Percentiles rank a stretch among this genome's conserved stretches.
These are phyloP conservation scores for Oligia latruncula DNA, from an alignment of 2,888 invertebrate species.

Conservation along the genomic window DNA sequence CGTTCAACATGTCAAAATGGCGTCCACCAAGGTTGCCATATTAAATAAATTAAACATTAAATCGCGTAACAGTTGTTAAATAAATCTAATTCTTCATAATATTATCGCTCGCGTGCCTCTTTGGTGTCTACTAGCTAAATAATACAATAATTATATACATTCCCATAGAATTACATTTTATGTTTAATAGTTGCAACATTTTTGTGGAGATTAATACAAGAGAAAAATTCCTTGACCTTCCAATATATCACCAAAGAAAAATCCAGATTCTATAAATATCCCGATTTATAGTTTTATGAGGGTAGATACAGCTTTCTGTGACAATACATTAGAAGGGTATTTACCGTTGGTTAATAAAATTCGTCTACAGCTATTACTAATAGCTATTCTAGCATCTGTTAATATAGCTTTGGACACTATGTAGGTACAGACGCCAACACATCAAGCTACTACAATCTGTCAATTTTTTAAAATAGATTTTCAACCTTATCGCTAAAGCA, in stretches of 20 bases:
- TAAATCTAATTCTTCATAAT: conserved; percentile 80
- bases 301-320: conserved; percentile 12
- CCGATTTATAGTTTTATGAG: conserved; percentile 7
- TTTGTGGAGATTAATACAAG: conserved; percentile 61
- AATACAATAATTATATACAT: conserved; percentile 70
- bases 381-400: conserved; percentile 23
- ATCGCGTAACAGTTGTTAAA: conserved; percentile 87
- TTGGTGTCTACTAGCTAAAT: conserved; percentile 90
- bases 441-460: too few relatives aligned
- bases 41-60: conserved; percentile 88
- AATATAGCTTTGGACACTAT: conserved; percentile 1
- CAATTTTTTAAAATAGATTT: too few relatives aligned
- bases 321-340: conserved; percentile 41
- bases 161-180: conserved; percentile 71
- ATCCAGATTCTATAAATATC: conserved; percentile 10
- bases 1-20: conserved; percentile 71
- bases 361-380: conserved; percentile 12
- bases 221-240: conserved; percentile 24
- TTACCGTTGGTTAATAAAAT: background rate
- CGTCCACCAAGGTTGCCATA: conserved; percentile 67
- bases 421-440: too few relatives aligned
- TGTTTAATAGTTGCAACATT: conserved; percentile 62
- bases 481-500: too few relatives aligned
- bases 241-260: conserved; percentile 24
- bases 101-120: conserved; percentile 84